Evolutionary conservation across 2,797 vertebrate species (phyloP).

Genomic region (Borostomias antarcticus): DNA sequence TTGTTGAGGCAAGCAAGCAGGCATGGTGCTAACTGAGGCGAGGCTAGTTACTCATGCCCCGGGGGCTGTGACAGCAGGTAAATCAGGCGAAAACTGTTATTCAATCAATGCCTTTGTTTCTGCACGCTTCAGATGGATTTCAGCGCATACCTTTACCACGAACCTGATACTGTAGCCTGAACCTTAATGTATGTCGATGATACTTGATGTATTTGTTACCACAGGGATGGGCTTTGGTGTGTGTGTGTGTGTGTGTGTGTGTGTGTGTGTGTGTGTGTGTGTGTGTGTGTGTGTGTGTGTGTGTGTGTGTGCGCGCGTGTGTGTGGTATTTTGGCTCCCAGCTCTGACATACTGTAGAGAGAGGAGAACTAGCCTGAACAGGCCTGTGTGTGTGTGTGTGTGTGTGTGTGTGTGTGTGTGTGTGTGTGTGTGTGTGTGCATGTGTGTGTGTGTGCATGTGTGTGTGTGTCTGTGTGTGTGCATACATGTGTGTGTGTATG

Average conservation of each 20-base stretch:
- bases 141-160: constrained; percentile 16
- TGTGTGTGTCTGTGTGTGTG: constrained; percentile 45
- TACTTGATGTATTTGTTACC: constrained; percentile 37
- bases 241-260: constrained; percentile 3
- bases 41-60: constrained; percentile 53
- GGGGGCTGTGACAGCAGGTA: constrained; percentile 37
- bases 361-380: constrained; percentile 71
- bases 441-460: constrained; percentile 26
- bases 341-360: constrained; percentile 50
- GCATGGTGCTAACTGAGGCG: constrained; percentile 48
- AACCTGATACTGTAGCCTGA: constrained; percentile 37
- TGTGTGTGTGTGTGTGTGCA: constrained; percentile 23
- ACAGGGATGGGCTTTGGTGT: background rate
- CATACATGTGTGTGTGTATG: constrained; percentile 25
- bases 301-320: constrained; percentile 36
- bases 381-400: constrained; percentile 62
- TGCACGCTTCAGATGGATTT: constrained; percentile 31
- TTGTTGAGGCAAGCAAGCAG: constrained; percentile 62
- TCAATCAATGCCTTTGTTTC: constrained; percentile 36
- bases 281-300: constrained; percentile 11
- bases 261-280: constrained; percentile 11
- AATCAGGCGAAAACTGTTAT: constrained; percentile 30
- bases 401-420: constrained; percentile 37
- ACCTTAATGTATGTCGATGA: constrained; percentile 27
- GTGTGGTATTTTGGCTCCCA: constrained; percentile 44